These are phyloP conservation scores for Ooceraea biroi DNA, from an alignment of 1,140 invertebrate genomes.

Conservation along the genomic window DNA sequence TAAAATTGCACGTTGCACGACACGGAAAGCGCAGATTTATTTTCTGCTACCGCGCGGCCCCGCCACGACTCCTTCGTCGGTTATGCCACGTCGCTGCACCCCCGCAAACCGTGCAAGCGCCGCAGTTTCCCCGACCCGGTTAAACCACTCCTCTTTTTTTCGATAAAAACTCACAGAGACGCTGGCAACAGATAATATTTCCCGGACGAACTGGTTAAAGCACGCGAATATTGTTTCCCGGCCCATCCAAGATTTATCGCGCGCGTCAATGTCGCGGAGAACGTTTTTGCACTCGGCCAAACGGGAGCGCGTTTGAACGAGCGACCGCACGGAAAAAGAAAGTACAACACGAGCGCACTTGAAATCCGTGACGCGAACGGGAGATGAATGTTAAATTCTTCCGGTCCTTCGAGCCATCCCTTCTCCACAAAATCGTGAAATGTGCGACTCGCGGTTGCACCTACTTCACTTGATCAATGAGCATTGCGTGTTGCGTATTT, in stretches of 20 bases:
- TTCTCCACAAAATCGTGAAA: neutral
- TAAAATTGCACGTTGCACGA: constrained; percentile 76
- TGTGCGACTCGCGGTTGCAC: too few relatives aligned
- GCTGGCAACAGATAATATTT: constrained; percentile 45
- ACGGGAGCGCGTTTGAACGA: constrained; percentile 14
- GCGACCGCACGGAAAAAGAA: too few relatives aligned
- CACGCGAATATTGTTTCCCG: constrained; percentile 40
- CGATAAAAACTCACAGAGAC: constrained; percentile 38
- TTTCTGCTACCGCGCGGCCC: constrained; percentile 61
- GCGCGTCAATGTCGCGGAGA: neutral
- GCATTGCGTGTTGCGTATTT: too few relatives aligned
- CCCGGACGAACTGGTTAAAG: constrained; percentile 16
- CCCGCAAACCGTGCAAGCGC: constrained; percentile 36
- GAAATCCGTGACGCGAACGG: neutral
- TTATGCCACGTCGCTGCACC: constrained; percentile 41
- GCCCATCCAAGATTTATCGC: constrained; percentile 16
- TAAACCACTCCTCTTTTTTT: neutral
- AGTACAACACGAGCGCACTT: too few relatives aligned
- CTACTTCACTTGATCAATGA: neutral
- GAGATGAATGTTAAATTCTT: neutral
- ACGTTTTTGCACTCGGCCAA: neutral
- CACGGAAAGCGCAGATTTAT: constrained; percentile 72
- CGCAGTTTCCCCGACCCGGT: constrained; percentile 34
- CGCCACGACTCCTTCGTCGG: constrained; percentile 19
- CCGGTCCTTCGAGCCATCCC: neutral